Percentiles rank a stretch among this genome's conserved stretches.
These are phyloP conservation scores for Erannis defoliaria DNA, from an alignment of 2,888 invertebrate species.

Conservation along the genomic window DNA sequence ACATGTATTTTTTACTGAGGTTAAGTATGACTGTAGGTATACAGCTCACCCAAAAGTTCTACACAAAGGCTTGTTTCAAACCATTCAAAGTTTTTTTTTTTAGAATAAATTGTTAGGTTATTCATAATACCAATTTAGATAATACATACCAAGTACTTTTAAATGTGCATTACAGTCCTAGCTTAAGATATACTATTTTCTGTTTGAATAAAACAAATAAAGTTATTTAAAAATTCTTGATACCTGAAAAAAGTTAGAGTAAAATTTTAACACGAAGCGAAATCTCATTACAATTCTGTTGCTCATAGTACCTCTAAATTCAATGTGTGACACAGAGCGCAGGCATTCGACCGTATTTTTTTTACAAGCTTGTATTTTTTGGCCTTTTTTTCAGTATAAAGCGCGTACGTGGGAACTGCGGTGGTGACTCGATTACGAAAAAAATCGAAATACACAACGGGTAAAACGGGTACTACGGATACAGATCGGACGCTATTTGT, in stretches of 20 bases:
- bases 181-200: too few species aligned
- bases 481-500: constrained; percentile 30
- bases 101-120: background rate
- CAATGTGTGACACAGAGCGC: constrained; percentile 32
- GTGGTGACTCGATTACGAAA: constrained; percentile 33
- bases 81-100: too few species aligned
- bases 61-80: too few species aligned
- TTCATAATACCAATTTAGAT: background rate
- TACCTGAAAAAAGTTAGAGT: background rate
- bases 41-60: too few species aligned
- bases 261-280: background rate
- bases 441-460: constrained; percentile 20
- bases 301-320: constrained; percentile 25
- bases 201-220: too few species aligned
- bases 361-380: constrained; percentile 33
- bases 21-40: too few species aligned
- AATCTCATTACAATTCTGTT: background rate
- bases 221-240: background rate
- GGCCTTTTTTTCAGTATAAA: constrained; percentile 29
- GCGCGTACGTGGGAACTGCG: constrained; percentile 36
- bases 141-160: too few species aligned
- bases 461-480: constrained; percentile 3
- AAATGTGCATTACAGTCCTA: too few species aligned
- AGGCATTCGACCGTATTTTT: constrained; percentile 31
- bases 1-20: too few species aligned